Evolutionary conservation across 2,113 vertebrate species (phyloP).

Genomic region (Boulengeromyrus knoepffleri): DNA sequence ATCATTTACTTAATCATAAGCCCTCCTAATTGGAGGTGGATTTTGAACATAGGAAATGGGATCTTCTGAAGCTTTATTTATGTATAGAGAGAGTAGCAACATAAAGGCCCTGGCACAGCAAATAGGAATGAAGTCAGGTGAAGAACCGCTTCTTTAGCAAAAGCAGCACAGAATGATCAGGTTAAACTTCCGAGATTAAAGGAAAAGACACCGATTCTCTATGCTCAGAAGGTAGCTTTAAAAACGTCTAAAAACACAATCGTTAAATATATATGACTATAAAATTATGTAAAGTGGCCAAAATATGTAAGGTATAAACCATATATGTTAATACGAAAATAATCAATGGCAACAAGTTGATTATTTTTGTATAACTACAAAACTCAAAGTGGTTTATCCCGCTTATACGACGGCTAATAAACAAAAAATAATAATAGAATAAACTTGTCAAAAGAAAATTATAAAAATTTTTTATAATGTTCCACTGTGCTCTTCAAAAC

Average conservation of each 20-base stretch:
- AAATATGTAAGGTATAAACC: background rate
- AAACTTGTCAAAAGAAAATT: background rate
- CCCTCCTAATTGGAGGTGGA: background rate
- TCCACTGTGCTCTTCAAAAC: background rate
- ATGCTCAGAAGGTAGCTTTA: background rate
- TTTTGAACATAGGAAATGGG: background rate
- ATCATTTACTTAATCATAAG: background rate
- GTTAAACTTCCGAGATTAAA: background rate
- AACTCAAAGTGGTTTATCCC: background rate
- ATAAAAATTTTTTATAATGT: background rate
- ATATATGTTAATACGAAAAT: background rate
- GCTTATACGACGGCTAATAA: background rate
- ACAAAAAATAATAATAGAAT: background rate
- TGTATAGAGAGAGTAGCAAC: background rate
- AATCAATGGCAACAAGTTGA: background rate
- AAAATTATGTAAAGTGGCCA: background rate
- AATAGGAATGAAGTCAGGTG: background rate
- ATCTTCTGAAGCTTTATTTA: background rate
- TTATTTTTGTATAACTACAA: background rate
- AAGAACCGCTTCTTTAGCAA: background rate
- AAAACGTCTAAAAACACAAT: background rate
- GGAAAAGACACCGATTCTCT: background rate
- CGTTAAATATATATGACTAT: background rate
- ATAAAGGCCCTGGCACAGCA: background rate
- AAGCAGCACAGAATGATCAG: background rate